A percentile compares a stretch with the other conserved stretches of the same genome.
These are phyloP conservation scores for Phalera bucephala DNA, from an alignment of 2,888 invertebrate genomes.

Conservation along the genomic window DNA sequence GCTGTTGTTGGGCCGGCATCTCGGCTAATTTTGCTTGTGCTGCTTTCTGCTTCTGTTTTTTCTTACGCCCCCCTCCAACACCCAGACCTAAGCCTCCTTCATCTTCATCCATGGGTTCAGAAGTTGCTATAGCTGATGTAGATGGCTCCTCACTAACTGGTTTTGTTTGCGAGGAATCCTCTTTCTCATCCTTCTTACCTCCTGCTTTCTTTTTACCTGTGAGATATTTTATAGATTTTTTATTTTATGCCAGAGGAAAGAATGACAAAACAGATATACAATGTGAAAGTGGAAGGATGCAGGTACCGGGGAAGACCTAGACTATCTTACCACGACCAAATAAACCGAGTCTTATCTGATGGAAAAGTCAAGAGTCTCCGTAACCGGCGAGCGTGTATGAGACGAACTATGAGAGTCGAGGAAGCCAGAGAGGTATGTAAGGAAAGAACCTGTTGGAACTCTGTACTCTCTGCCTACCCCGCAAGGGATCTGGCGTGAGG, in stretches of 20 bases:
- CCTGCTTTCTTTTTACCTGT: slow-evolving; percentile 36
- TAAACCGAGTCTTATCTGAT: not conserved
- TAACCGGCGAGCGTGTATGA: too few relatives aligned
- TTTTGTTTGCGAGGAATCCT: slow-evolving; percentile 5
- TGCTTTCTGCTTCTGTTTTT: slow-evolving; percentile 33
- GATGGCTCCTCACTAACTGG: slow-evolving; percentile 12
- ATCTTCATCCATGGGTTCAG: slow-evolving; percentile 1
- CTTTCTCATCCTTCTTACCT: slow-evolving; percentile 22
- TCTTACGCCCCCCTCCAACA: slow-evolving; percentile 27
- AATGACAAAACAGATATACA: too few relatives aligned
- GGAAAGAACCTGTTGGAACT: too few relatives aligned
- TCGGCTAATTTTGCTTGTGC: slow-evolving; percentile 14
- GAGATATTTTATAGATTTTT: not conserved
- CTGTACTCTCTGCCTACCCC: too few relatives aligned
- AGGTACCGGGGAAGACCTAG: too few relatives aligned
- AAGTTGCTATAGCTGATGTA: slow-evolving; percentile 8
- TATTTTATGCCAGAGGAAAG: not conserved
- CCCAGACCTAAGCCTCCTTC: slow-evolving; percentile 14
- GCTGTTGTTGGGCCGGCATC: slow-evolving; percentile 7
- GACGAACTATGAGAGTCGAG: too few relatives aligned
- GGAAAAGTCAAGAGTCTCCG: not conserved
- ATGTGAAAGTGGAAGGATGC: too few relatives aligned
- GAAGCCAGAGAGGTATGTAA: too few relatives aligned
- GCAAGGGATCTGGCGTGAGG: too few relatives aligned
- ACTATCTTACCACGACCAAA: too few relatives aligned